phyloP scores from a whole-genome alignment of 2,113 vertebrate genomes.

The Macrotis lagotis region DNA sequence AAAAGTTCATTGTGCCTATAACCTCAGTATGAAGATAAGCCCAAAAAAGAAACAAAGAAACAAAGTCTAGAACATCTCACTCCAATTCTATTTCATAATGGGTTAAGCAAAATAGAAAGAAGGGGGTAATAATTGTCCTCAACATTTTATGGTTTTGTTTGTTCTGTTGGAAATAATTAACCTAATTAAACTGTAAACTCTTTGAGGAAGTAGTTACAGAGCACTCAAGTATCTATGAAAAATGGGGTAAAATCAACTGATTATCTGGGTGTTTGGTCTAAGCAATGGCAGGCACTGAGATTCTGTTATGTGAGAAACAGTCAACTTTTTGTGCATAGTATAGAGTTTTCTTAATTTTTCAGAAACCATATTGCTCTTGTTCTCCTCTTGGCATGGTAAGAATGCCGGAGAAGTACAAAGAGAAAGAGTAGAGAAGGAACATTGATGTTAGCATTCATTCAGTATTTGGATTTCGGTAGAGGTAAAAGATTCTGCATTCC shows the following conservation, averaged over 20 bases:
- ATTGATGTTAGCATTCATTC: not conserved
- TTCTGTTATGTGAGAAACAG: not conserved
- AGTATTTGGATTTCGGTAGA: not conserved
- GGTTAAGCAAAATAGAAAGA: not conserved
- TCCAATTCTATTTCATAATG: not conserved
- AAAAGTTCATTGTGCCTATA: conserved; percentile 14
- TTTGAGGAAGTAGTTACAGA: not conserved
- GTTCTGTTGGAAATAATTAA: conserved; percentile 40
- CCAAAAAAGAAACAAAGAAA: conserved; percentile 14
- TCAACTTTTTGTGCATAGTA: conserved; percentile 3
- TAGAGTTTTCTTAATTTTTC: conserved; percentile 18
- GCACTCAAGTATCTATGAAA: not conserved
- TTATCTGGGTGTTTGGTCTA: conserved; percentile 14
- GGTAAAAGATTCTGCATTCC: not conserved
- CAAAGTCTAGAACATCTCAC: not conserved
- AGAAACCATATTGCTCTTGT: not conserved
- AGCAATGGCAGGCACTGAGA: not conserved
- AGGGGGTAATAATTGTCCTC: not conserved
- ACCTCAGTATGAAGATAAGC: conserved; percentile 69
- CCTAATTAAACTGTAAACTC: not conserved
- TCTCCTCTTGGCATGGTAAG: not conserved
- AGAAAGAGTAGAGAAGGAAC: not conserved
- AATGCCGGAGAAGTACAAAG: not conserved
- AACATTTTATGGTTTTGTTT: not conserved
- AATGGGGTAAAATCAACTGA: conserved; percentile 23